Conservation (phyloP, 2,797 vertebrate species). For the Tarsius wallacei region DNA sequence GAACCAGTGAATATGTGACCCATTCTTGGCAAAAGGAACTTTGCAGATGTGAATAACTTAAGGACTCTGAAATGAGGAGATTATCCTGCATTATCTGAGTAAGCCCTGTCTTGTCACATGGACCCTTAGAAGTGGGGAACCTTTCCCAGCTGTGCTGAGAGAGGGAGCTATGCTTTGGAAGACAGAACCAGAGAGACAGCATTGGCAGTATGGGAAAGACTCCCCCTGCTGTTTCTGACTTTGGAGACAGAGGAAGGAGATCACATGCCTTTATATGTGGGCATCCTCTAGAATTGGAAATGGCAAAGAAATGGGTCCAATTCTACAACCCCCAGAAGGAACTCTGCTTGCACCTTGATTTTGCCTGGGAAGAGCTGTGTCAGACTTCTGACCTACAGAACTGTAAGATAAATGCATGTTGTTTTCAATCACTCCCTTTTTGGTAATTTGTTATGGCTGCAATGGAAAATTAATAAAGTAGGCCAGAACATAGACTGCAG, state of each 20-base stretch:
- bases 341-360: neutral
- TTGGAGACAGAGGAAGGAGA: neutral
- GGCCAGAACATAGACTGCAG: too few relatives aligned
- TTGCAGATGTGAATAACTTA: neutral
- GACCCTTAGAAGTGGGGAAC: too few relatives aligned
- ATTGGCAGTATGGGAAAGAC: neutral
- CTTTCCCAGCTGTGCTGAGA: neutral
- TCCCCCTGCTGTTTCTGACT: neutral
- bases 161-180: neutral
- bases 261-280: neutral
- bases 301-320: neutral
- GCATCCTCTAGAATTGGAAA: neutral
- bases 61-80: neutral
- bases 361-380: neutral
- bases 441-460: neutral
- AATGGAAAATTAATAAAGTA: neutral
- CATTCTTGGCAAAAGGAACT: neutral
- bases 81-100: neutral
- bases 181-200: too few relatives aligned
- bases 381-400: neutral
- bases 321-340: neutral
- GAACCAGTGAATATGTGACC: neutral
- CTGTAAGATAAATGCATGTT: neutral
- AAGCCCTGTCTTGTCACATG: neutral
- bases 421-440: neutral